A percentile compares a stretch with the other conserved stretches of the same genome.
These are phyloP conservation scores for Tenthredo livida DNA, from an alignment of 2,888 invertebrate genomes.

Conservation along the genomic window DNA sequence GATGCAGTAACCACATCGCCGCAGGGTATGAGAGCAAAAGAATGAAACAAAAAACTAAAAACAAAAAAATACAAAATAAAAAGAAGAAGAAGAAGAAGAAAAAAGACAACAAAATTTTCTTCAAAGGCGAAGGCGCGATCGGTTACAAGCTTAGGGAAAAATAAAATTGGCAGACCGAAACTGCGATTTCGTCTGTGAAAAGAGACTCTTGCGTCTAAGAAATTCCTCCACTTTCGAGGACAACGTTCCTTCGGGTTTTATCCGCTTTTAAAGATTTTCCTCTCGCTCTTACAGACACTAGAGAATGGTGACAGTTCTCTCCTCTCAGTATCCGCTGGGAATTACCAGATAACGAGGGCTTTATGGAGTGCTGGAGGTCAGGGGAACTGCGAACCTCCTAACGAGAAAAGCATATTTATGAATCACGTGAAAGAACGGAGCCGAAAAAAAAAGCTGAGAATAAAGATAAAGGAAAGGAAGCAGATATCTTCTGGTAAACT, in stretches of 20 bases:
- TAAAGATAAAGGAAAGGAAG: neutral
- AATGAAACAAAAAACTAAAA: neutral
- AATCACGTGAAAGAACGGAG: neutral
- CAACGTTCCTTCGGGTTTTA: neutral
- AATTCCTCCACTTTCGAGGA: slow-evolving; percentile 1
- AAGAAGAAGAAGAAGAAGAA: neutral
- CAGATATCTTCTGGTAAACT: neutral
- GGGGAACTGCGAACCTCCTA: slow-evolving; percentile 4
- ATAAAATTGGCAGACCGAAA: neutral
- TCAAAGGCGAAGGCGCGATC: slow-evolving; percentile 23
- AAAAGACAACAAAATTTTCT: neutral
- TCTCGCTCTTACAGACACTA: neutral
- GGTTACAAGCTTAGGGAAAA: slow-evolving; percentile 35
- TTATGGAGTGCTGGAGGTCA: slow-evolving; percentile 31
- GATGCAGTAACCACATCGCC: slow-evolving; percentile 42
- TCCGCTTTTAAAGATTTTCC: neutral
- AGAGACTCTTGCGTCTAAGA: slow-evolving; percentile 18
- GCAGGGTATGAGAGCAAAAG: neutral
- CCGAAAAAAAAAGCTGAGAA: neutral
- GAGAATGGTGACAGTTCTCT: slow-evolving; percentile 8
- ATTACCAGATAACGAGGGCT: slow-evolving; percentile 41
- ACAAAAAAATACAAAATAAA: neutral
- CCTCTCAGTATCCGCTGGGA: slow-evolving; percentile 20
- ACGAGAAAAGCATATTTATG: slow-evolving; percentile 25
- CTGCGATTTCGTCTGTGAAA: slow-evolving; percentile 8